Evolutionary conservation across 2,888 invertebrate genomes (phyloP).

Genomic region (Tetragnatha montana): DNA sequence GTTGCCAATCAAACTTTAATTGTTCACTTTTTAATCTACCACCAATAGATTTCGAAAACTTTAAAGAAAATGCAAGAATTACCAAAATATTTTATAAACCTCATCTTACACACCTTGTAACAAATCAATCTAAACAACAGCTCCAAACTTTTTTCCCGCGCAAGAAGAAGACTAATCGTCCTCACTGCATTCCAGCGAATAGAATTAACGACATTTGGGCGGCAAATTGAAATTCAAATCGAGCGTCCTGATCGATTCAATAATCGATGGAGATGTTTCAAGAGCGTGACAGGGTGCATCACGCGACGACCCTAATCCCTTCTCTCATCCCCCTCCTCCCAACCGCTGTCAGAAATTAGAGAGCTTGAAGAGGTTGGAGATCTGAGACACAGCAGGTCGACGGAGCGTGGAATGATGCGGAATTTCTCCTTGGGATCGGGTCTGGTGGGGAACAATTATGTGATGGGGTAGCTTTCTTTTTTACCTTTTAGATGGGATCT

Average conservation of each 20-base stretch:
- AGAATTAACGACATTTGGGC: slow-evolving; percentile 25
- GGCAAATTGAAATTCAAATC: slow-evolving; percentile 45
- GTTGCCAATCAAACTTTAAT: too few relatives aligned
- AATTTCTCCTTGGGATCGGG: neutral
- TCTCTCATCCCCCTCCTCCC: neutral
- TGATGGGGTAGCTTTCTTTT: neutral
- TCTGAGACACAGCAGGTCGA: neutral
- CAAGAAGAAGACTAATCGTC: neutral
- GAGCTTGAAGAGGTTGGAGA: slow-evolving; percentile 11
- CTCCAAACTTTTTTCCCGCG: neutral
- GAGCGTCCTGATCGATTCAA: slow-evolving; percentile 14
- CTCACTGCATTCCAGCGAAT: neutral
- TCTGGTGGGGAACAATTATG: neutral
- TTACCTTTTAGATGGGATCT: neutral
- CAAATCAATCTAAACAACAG: neutral
- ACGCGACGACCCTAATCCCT: slow-evolving; percentile 7
- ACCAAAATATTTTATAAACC: too few relatives aligned
- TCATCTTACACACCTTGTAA: too few relatives aligned
- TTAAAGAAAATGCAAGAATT: too few relatives aligned
- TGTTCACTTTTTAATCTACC: too few relatives aligned
- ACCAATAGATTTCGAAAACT: too few relatives aligned
- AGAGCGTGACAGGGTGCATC: neutral
- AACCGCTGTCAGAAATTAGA: slow-evolving; percentile 7
- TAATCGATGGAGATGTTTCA: slow-evolving; percentile 31
- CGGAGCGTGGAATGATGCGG: neutral